A percentile compares a stretch with the other conserved stretches of the same genome.
These are phyloP conservation scores for Dilophus febrilis DNA, from an alignment of 2,888 invertebrate genomes.

Conservation along the genomic window DNA sequence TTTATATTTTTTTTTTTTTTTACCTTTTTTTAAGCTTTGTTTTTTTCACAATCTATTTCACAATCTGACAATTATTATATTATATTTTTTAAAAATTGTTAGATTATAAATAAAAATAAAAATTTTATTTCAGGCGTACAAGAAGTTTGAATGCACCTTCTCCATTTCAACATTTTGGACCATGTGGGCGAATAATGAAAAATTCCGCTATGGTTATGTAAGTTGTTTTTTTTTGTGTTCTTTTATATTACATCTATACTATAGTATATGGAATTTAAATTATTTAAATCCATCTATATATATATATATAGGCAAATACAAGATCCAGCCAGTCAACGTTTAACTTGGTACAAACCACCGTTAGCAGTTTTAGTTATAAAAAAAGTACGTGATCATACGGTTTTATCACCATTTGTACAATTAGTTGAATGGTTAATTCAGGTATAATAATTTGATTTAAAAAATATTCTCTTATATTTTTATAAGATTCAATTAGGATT, in stretches of 20 bases:
- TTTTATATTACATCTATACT: too few relatives aligned
- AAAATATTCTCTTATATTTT: neutral
- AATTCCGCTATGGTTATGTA: constrained; percentile 93
- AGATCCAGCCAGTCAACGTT: constrained; percentile 89
- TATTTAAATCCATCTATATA: too few relatives aligned
- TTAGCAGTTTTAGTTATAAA: constrained; percentile 93
- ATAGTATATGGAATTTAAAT: too few relatives aligned
- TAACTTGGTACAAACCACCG: constrained; percentile 95
- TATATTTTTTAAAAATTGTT: too few relatives aligned
- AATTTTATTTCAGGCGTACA: constrained; percentile 53
- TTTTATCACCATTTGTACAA: constrained; percentile 79
- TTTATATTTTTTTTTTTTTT: neutral
- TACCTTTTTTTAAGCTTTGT: too few relatives aligned
- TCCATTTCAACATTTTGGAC: constrained; percentile 92
- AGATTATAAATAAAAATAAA: too few relatives aligned
- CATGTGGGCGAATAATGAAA: constrained; percentile 95
- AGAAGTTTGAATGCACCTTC: constrained; percentile 91
- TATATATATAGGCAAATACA: constrained; percentile 70
- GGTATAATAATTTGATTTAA: constrained; percentile 37
- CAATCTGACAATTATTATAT: too few relatives aligned
- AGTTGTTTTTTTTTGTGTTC: too few relatives aligned
- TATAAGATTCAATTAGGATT: constrained; percentile 2
- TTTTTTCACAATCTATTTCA: too few relatives aligned
- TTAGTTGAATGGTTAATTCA: constrained; percentile 84
- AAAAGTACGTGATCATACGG: constrained; percentile 82